A percentile compares a stretch with the other conserved stretches of the same genome.
These are phyloP conservation scores for Dastarcus helophoroides DNA, from an alignment of 2,888 invertebrate species.

Conservation along the genomic window DNA sequence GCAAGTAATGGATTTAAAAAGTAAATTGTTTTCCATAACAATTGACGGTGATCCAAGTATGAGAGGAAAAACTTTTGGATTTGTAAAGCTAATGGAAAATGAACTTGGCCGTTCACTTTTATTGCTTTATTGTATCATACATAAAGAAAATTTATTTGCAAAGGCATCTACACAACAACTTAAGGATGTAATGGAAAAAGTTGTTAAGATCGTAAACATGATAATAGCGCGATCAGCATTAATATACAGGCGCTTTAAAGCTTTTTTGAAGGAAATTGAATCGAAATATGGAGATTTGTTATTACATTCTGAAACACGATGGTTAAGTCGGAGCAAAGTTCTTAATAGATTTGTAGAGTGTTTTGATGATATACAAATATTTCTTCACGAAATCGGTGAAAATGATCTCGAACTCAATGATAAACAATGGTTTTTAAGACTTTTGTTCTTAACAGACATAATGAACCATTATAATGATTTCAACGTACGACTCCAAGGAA, in stretches of 20 bases:
- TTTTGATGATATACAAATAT: slow-evolving; percentile 14
- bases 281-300: slow-evolving; percentile 18
- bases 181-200: too few species aligned
- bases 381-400: not conserved
- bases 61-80: too few species aligned
- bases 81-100: too few species aligned
- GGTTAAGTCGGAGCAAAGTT: slow-evolving; percentile 19
- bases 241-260: too few species aligned
- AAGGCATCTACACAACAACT: too few species aligned
- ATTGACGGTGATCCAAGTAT: too few species aligned
- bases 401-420: slow-evolving; percentile 1
- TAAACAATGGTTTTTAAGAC: slow-evolving; percentile 14
- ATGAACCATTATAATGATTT: slow-evolving; percentile 13
- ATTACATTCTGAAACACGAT: slow-evolving; percentile 16
- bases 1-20: too few species aligned
- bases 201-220: too few species aligned
- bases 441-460: slow-evolving; percentile 14
- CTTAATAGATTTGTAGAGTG: slow-evolving; percentile 20
- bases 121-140: too few species aligned
- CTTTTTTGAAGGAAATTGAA: slow-evolving; percentile 15
- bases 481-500: slow-evolving; percentile 16
- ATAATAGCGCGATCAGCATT: not conserved
- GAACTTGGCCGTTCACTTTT: too few species aligned
- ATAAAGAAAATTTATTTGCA: too few species aligned
- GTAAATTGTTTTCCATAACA: too few species aligned